phyloP scores from a whole-genome alignment of 1,140 invertebrate species.

The Trichonephila inaurata region DNA sequence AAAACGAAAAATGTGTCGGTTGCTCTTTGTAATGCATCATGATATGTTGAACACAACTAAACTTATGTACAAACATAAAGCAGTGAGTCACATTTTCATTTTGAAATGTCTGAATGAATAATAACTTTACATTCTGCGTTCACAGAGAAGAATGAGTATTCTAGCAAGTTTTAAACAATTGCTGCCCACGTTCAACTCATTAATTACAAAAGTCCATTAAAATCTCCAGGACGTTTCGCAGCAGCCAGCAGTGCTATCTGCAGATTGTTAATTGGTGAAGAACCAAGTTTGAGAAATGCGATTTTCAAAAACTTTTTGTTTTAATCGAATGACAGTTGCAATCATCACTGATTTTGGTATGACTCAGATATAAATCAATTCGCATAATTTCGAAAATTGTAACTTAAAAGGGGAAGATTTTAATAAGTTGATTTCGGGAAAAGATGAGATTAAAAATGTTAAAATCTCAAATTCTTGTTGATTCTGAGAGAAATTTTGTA shows the following conservation, averaged over 20 bases:
- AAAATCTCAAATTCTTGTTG: too few relatives aligned
- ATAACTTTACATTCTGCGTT: constrained; percentile 5
- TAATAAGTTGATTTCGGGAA: too few relatives aligned
- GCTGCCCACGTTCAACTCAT: background rate
- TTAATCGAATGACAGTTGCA: too few relatives aligned
- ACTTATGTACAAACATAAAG: background rate
- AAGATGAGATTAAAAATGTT: too few relatives aligned
- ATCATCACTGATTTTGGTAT: too few relatives aligned
- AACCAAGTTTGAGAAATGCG: background rate
- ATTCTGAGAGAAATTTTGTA: too few relatives aligned
- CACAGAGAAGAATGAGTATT: background rate
- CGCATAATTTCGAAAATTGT: too few relatives aligned
- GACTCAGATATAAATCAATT: too few relatives aligned
- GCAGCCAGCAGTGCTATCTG: background rate
- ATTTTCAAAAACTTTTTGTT: background rate
- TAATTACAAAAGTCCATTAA: constrained; percentile 28
- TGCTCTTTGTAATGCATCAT: background rate
- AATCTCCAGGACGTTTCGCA: background rate
- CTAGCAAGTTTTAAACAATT: constrained; percentile 5
- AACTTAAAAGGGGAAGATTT: too few relatives aligned
- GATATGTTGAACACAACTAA: background rate
- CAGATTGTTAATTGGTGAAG: background rate
- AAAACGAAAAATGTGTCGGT: background rate
- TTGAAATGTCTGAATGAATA: constrained; percentile 35
- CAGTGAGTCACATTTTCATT: background rate